Percentiles rank a stretch among this genome's conserved stretches.
phyloP scores from a whole-genome alignment of 1,140 invertebrate genomes.

The Asbolus verrucosus region DNA sequence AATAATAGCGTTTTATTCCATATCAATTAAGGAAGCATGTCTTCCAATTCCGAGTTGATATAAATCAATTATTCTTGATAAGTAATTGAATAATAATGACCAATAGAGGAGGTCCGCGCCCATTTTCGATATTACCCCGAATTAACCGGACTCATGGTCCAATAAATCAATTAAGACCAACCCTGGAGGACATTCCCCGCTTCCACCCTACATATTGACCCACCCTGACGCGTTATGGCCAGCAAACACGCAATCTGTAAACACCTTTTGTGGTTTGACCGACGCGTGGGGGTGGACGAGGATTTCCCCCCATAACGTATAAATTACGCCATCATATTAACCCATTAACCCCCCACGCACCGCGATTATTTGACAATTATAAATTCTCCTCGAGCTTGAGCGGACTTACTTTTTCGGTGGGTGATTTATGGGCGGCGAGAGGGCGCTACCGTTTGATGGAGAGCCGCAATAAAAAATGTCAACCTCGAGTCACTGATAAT shows the following conservation, averaged over 20 bases:
- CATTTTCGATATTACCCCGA: conserved; percentile 47
- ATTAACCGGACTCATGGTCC: conserved; percentile 45
- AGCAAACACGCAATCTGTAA: conserved; percentile 47
- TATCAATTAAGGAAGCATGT: conserved; percentile 38
- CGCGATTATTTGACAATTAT: conserved; percentile 9
- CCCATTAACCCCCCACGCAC: conserved; percentile 3
- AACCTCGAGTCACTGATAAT: conserved; percentile 3
- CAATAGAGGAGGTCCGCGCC: conserved; percentile 44
- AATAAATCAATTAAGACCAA: conserved; percentile 52
- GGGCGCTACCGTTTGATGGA: neutral
- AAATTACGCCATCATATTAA: conserved; percentile 25
- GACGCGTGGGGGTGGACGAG: conserved; percentile 13
- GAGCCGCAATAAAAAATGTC: conserved; percentile 12
- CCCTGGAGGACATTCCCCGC: conserved; percentile 38
- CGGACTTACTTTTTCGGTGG: neutral
- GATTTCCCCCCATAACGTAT: conserved; percentile 1
- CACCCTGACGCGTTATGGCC: conserved; percentile 46
- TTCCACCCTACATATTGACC: conserved; percentile 38
- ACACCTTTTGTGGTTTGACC: conserved; percentile 44
- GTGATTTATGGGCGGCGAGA: neutral
- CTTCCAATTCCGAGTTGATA: conserved; percentile 34
- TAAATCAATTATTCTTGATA: conserved; percentile 48
- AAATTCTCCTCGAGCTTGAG: neutral
- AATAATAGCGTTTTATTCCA: conserved; percentile 34
- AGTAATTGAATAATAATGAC: conserved; percentile 48